Evolutionary conservation across 1,140 invertebrate species (phyloP), one percentile per base, ranked within the genome.

Genomic region (Drosophila paulistorum): DNA sequence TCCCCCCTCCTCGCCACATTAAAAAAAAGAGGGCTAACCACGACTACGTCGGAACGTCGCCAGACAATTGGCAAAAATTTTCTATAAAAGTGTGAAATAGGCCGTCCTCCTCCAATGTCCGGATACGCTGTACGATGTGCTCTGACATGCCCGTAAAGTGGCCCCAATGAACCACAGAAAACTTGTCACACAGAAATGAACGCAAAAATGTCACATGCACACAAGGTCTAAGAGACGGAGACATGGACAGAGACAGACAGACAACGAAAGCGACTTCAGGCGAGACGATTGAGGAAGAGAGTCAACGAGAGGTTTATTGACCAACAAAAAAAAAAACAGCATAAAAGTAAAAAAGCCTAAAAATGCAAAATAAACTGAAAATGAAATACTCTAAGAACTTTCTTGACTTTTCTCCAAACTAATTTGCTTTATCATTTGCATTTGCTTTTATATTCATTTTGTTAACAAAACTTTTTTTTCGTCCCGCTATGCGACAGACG

Each of bases 71-170:
- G 77, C 81, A 81, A 85, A 85, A 85, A 81, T 85, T 74, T 85
- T 85, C 81, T 85, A 85, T 85, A 85, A 85, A 82, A 85, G 81
- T 85, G 81, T 85, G 81, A 85, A 85, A 85, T 85, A 85, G 81
- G 81, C 81, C 74, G 81, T 59, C 74, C 66, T 65, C 77, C 71
- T 75, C 63, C 33, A 61, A 74, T 60, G 68, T 39, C 59, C 60
- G 20, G 61, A 62, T 11, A 37, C 3, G 26, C 4, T 13, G 41
- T 30, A 30, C 37, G 20, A 6, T 26, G 54, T 17, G 42, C 48
- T 75, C 69, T 85, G 81, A 85, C 81, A 85, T 54, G 77, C 77
- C 45, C 81, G 74, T 77, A 81, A 85, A 85, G 81, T 85, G 81
- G 81, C 81, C 81, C 66, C 77, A 78, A 59, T 81, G 62, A 85